Base-by-base conservation (phyloP, 2,888 invertebrate species). In the Volucella bombylans region DNA sequence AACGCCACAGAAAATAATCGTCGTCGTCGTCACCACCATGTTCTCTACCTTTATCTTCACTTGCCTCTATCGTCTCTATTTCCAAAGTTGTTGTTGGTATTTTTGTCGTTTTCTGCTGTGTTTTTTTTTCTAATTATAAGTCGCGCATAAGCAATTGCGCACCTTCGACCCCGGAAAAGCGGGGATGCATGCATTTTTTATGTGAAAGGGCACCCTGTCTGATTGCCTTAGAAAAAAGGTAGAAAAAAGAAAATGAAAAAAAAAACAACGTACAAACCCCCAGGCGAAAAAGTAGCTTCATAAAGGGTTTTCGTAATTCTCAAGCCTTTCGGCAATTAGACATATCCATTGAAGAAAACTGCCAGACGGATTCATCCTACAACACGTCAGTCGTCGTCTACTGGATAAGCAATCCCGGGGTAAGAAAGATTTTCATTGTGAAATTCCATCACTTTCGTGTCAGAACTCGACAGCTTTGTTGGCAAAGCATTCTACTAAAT, bases 71-170 rank as follows among this genome's bases (percentile, higher is more conserved):
- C 65, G 15, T 38, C 8, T 12, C 57, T 64, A 52, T 52, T 39
- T 47, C 47, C 68, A n/a, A 31, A 45, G 55, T 39, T 69, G 64
- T 64, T 61, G 64, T 64, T 61, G 41, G 69, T 52, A 31, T 12
- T 65, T 31, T 49, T 49, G 54, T 59, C 43, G 47, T 68, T 55
- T 45, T 54, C 78, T 47, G 72, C 61, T 43, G 85, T 52, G 64
- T 72, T 64, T 62, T 78, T 82, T 77, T 64, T 71, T 74, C 73
- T 64, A 78, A 77, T 85, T 87, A 86, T 85, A 67, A 87, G 61
- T 88, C 87, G 89, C 89, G 88, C 89, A 89, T 86, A 88, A 88
- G 87, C 89, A 88, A 88, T 88, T 88, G 89, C 88, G 89, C 89
- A 88, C 87, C 87, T 85, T 85, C 72, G 81, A 81, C 85, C 85